Conservation (phyloP, 2,888 invertebrate species). For the Linnaemya tessellans region DNA sequence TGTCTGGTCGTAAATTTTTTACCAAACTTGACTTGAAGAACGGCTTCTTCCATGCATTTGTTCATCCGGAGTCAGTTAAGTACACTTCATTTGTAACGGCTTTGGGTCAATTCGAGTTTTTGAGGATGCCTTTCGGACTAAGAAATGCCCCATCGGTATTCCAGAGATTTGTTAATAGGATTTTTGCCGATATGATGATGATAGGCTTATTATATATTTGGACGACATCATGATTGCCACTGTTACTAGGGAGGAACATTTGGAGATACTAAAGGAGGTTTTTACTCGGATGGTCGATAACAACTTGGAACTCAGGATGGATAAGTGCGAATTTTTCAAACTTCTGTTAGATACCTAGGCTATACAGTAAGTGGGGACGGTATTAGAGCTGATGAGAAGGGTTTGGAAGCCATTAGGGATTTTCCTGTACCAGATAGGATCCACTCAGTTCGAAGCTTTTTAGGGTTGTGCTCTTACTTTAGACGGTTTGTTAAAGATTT, state of each 20-base stretch:
- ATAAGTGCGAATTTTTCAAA: constrained; percentile 60
- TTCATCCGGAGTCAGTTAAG: not conserved
- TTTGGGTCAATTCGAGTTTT: not conserved
- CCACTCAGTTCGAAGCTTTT: too few species aligned
- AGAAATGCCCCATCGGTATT: too few species aligned
- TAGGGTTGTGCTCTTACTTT: too few species aligned
- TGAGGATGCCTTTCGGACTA: too few species aligned
- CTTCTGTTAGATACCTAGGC: constrained; percentile 26
- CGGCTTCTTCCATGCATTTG: not conserved
- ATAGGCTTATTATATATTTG: constrained; percentile 46
- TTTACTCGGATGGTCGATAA: constrained; percentile 32
- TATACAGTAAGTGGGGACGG: too few species aligned
- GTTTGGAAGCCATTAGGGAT: too few species aligned
- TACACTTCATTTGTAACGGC: too few species aligned
- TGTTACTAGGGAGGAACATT: constrained; percentile 33
- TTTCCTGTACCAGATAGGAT: too few species aligned
- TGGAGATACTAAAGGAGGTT: constrained; percentile 38
- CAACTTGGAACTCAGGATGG: constrained; percentile 48
- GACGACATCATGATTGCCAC: constrained; percentile 68
- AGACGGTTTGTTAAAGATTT: too few species aligned
- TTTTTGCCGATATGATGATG: constrained; percentile 4
- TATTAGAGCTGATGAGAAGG: too few species aligned
- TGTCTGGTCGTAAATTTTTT: too few species aligned
- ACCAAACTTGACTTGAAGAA: too few species aligned
- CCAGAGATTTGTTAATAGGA: not conserved